Base-by-base conservation (phyloP, 2,113 vertebrate species). In the Himantopus leucocephalus region DNA sequence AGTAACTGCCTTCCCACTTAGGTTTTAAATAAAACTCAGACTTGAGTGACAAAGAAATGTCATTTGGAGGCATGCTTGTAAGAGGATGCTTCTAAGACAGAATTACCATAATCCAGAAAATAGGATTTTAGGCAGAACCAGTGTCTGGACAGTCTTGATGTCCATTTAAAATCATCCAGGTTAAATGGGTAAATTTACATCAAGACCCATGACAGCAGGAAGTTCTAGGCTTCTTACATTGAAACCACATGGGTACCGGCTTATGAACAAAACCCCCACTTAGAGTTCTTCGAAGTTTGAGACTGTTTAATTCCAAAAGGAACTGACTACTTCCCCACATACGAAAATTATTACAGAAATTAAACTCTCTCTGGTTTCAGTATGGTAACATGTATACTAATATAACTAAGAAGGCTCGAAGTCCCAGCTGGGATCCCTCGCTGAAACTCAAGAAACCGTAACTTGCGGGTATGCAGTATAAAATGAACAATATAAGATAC, bases 401-500 rank as follows among this genome's bases (percentile, higher is more conserved):
- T 2, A 5, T 30, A 74, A 84, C 37, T 81, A 63, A 75, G 39
- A 73, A 66, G 15, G 10, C 26, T n/a, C 12, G 19, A 77, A 83
- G 13, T 15, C 19, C 23, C 5, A 2, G 3, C 41, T 71, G 55
- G 14, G 11, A 74, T 71, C 10, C 10, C 47, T 75, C 1, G 0
- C 9, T 78, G 47, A 77, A 86, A 59, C 15, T 45, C 55, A 39
- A 29, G 62, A 64, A 83, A n/a, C 5, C 0, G 0, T 56, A 53
- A 20, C 7, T 37, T 71, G 27, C 0, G 0, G 12, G 16, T 32
- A 29, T 37, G 3, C 18, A 15, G 9, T 22, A 35, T 10, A 63
- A 84, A 84, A 52, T 34, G 4, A 59, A 45, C 11, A 48, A 58
- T 12, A 14, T 5, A 50, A 68, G 13, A 30, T 5, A 73, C 9